These are phyloP conservation scores for Volucella bombylans DNA, from an alignment of 2,888 invertebrate species.

Conservation along the genomic window DNA sequence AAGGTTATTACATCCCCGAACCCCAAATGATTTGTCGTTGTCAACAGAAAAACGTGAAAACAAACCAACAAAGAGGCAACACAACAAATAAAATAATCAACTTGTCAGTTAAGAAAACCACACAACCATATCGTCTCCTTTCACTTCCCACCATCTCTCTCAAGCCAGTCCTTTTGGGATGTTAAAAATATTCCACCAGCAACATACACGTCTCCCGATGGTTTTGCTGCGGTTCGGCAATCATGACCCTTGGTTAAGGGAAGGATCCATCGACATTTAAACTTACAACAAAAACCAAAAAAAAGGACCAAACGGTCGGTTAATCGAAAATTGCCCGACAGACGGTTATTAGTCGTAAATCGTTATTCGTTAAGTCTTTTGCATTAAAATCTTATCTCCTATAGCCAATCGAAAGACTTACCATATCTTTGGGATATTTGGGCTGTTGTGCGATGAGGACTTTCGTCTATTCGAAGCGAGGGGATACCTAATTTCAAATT, in stretches of 20 bases:
- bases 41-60: constrained; percentile 61
- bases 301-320: constrained; percentile 1
- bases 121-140: background rate
- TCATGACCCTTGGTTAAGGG: constrained; percentile 14
- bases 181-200: constrained; percentile 1
- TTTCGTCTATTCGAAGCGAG: background rate
- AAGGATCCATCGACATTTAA: constrained; percentile 29
- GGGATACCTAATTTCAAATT: constrained; percentile 24
- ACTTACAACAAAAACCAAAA: background rate
- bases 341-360: constrained; percentile 63
- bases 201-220: constrained; percentile 20
- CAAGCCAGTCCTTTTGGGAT: constrained; percentile 1
- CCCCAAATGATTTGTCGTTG: constrained; percentile 66
- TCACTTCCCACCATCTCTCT: constrained; percentile 18
- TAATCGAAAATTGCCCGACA: constrained; percentile 1
- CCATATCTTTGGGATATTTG: background rate
- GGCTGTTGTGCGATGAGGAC: background rate
- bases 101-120: constrained; percentile 73
- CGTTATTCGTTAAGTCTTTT: constrained; percentile 44
- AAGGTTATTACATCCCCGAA: constrained; percentile 56
- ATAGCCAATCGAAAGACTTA: constrained; percentile 30
- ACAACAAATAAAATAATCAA: constrained; percentile 71
- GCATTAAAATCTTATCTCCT: constrained; percentile 23
- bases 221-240: constrained; percentile 9
- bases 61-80: constrained; percentile 54